Evolutionary conservation across 1,140 invertebrate genomes (phyloP), one percentile per base, ranked within the genome.

Genomic region (Delia radicum): DNA sequence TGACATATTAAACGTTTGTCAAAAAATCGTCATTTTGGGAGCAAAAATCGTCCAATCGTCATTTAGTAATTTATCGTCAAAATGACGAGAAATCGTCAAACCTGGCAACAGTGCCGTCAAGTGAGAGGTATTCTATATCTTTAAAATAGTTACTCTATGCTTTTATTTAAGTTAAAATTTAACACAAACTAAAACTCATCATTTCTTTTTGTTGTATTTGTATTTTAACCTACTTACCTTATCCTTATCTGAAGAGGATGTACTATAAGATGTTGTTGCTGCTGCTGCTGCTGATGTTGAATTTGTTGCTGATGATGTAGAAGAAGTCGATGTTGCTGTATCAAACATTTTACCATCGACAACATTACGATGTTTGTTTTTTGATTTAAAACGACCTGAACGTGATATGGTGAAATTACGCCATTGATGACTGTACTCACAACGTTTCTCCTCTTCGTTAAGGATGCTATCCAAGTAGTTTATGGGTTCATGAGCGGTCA

Each of bases 341-440:
- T 84, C 81, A 12, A 85, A 85, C 3, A 85, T 79, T 79, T 84
- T 85, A 10, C 83, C 81, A 75, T 85, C 83, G 69, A 85, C 83
- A 2, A 79, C 80, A 42, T 85, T 83, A n/a, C 83, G 81, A 75
- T 85, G 83, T 73, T 83, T 82, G 76, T 83, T 83, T 74, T 85
- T 85, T 71, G 83, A 85, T 76, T 83, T 79, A 73, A 85, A 85
- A 71, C 83, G 83, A 13, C 83, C 83, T 48, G 83, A 85, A 28
- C 83, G 81, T 33, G 83, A 85, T 62, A 85, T 85, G 74, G 83
- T 82, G 77, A 82, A 82, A 79, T 85, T 85, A 21, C 83, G 80
- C 83, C 83, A 85, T 63, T 85, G 81, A 77, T 85, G 83, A 72
- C 79, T 78, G 33, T 85, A 85, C 77, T 81, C 81, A 62, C 83